Percentiles rank a stretch among this genome's conserved stretches.
phyloP scores from a whole-genome alignment of 2,888 invertebrate species.

The Scaptomyza parva region DNA sequence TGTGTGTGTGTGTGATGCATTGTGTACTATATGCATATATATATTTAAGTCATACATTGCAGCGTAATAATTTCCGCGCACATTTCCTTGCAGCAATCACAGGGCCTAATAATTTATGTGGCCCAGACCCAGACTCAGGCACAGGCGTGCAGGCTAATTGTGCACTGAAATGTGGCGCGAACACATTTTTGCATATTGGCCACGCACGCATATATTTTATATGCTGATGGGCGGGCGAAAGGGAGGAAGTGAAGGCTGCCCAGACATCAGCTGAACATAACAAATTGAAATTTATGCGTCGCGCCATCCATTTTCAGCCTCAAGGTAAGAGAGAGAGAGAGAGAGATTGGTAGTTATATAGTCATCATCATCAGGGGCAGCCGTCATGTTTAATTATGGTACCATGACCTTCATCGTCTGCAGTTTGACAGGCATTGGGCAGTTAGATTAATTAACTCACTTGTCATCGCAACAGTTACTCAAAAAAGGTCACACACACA shows the following conservation, averaged over 20 bases:
- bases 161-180: constrained; percentile 65
- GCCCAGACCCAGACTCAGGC: too few species aligned
- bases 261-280: constrained; percentile 33
- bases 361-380: constrained; percentile 29
- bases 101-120: constrained; percentile 70
- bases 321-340: constrained; percentile 26
- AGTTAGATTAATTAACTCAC: constrained; percentile 76
- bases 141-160: constrained; percentile 72
- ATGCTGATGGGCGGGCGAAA: constrained; percentile 8
- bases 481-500: constrained; percentile 5
- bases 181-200: constrained; percentile 59
- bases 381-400: constrained; percentile 59
- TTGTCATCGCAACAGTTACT: constrained; percentile 51
- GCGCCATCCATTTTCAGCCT: constrained; percentile 21
- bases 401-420: constrained; percentile 63
- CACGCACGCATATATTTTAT: constrained; percentile 17
- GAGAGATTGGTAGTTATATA: constrained; percentile 6
- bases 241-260: too few species aligned
- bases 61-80: constrained; percentile 64
- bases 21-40: not conserved
- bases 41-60: constrained; percentile 2
- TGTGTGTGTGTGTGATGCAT: not conserved
- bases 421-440: constrained; percentile 64
- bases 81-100: constrained; percentile 56
- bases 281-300: constrained; percentile 79